phyloP scores from a whole-genome alignment of 2,888 invertebrate genomes.

The Acrobeloides nanus region DNA sequence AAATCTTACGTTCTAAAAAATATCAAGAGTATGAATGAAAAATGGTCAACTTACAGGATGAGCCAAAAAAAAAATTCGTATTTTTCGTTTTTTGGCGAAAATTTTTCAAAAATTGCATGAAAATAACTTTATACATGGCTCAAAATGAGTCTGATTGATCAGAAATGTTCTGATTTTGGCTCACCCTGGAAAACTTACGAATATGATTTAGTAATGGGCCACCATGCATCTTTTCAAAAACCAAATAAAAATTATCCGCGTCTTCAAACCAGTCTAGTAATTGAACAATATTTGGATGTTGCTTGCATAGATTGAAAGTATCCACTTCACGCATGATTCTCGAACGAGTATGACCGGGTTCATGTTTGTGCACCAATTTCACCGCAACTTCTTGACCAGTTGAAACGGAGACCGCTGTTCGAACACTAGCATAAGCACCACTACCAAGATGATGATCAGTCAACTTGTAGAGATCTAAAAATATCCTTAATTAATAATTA shows the following conservation, averaged over 20 bases:
- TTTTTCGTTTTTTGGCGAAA: too few species aligned
- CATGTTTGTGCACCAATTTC: constrained; percentile 60
- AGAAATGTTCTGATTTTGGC: too few species aligned
- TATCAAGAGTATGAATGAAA: too few species aligned
- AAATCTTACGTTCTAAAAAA: constrained; percentile 66
- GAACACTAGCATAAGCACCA: constrained; percentile 70
- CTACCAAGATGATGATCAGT: constrained; percentile 91
- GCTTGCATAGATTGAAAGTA: constrained; percentile 95
- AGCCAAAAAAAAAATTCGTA: too few species aligned
- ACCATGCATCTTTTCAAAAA: constrained; percentile 94
- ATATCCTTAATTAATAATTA: too few species aligned
- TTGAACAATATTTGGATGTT: constrained; percentile 93
- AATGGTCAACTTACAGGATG: too few species aligned
- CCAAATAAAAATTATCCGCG: constrained; percentile 73
- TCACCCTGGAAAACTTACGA: constrained; percentile 66
- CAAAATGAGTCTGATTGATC: too few species aligned
- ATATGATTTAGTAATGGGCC: constrained; percentile 80
- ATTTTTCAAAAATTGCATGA: too few species aligned
- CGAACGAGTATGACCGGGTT: constrained; percentile 80
- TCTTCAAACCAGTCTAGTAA: constrained; percentile 68
- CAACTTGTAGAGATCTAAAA: constrained; percentile 80
- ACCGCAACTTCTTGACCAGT: constrained; percentile 91
- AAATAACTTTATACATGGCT: too few species aligned
- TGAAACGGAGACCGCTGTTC: constrained; percentile 57
- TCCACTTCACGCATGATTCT: constrained; percentile 96